Evolutionary conservation across 1,140 invertebrate genomes (phyloP).

Genomic region (Sminthurides bifidus): DNA sequence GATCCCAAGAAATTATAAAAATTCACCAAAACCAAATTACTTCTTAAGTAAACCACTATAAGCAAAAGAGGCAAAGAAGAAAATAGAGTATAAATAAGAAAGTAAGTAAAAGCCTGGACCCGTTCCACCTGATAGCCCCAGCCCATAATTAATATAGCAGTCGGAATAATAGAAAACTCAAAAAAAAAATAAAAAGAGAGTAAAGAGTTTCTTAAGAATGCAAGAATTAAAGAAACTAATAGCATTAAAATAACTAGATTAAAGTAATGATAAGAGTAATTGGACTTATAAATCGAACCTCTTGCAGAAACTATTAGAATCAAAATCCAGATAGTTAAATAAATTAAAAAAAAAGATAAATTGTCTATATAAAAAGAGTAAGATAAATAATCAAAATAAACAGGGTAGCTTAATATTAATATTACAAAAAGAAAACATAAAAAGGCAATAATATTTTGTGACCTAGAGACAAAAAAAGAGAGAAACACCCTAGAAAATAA

Average conservation of each 20-base stretch:
- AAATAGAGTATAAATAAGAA: conserved; percentile 51
- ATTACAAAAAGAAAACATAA: too few species aligned
- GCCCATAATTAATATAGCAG: conserved; percentile 50
- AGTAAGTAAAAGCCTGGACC: conserved; percentile 45
- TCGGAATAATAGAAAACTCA: conserved; percentile 50
- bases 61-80: conserved; percentile 49
- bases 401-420: too few species aligned
- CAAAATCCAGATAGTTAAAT: conserved; percentile 44
- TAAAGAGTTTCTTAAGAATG: conserved; percentile 44
- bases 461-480: too few species aligned
- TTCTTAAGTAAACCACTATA: too few species aligned
- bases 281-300: conserved; percentile 38
- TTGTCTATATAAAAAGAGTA: too few species aligned
- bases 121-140: conserved; percentile 51
- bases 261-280: conserved; percentile 42
- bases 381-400: too few species aligned
- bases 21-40: conserved; percentile 43
- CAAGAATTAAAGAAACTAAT: conserved; percentile 44
- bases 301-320: conserved; percentile 43
- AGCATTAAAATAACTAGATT: conserved; percentile 43
- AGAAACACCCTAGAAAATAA: neutral
- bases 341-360: conserved; percentile 42
- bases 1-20: conserved; percentile 29
- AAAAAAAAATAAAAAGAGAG: conserved; percentile 56
- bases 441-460: too few species aligned